Conservation (phyloP, 2,888 invertebrate species). For the Pegoplata infirma region DNA sequence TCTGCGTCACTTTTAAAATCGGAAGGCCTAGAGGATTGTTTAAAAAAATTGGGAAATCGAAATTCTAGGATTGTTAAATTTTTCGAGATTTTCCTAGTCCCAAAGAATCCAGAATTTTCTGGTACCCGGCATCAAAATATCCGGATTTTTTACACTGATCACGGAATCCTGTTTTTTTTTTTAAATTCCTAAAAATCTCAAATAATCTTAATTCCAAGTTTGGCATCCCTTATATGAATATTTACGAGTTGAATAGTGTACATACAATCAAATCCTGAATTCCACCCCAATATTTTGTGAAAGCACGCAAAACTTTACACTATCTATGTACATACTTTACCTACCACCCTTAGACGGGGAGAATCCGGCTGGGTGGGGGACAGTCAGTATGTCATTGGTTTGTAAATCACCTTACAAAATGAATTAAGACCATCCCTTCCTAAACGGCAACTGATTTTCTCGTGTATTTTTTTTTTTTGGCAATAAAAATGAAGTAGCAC, state of each 20-base stretch:
- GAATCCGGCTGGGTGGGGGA: constrained; percentile 12
- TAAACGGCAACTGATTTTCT: constrained; percentile 16
- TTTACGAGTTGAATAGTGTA: not conserved
- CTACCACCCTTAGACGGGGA: not conserved
- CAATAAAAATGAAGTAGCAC: constrained; percentile 57
- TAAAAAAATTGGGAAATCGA: too few relatives aligned
- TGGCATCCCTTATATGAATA: too few relatives aligned
- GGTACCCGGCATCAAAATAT: too few relatives aligned
- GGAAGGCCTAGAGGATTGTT: too few relatives aligned
- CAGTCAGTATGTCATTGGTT: constrained; percentile 61
- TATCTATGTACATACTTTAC: not conserved
- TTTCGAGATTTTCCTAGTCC: too few relatives aligned
- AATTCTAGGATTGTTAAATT: too few relatives aligned
- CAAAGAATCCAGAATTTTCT: too few relatives aligned
- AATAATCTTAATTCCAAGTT: too few relatives aligned
- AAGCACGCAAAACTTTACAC: constrained; percentile 44
- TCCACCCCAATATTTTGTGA: constrained; percentile 47
- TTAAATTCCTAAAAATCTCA: too few relatives aligned
- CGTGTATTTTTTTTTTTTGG: constrained; percentile 36
- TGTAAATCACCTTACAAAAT: constrained; percentile 53
- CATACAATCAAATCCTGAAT: constrained; percentile 10
- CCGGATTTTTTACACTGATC: too few relatives aligned
- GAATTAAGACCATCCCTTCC: constrained; percentile 29
- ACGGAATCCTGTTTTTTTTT: too few relatives aligned
- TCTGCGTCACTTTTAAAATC: too few relatives aligned